A percentile compares a stretch with the other conserved stretches of the same genome.
These are phyloP conservation scores for Panthera leo DNA, from an alignment of 2,113 vertebrate genomes.

Conservation along the genomic window DNA sequence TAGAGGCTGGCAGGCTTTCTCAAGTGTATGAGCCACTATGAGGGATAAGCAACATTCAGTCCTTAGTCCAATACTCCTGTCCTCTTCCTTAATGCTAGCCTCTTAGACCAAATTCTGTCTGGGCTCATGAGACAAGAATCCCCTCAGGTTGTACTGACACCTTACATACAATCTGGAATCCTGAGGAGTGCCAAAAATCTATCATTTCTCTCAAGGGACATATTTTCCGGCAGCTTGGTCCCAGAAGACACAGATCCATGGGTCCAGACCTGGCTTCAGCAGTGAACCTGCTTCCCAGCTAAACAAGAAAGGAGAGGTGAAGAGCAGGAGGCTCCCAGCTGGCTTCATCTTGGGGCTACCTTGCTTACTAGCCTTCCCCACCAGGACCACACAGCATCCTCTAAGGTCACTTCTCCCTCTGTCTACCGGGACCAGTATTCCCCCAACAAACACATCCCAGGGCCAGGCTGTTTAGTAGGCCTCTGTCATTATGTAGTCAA, in stretches of 20 bases:
- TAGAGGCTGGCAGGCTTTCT: background rate
- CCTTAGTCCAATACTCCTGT: background rate
- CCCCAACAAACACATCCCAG: background rate
- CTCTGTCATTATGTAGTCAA: constrained; percentile 41
- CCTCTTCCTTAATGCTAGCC: background rate
- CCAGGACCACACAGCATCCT: background rate
- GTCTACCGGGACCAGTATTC: background rate
- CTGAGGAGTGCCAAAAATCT: background rate
- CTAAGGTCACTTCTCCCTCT: background rate
- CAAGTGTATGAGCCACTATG: background rate
- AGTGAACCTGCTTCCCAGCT: background rate
- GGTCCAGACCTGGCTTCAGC: background rate
- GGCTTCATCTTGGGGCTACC: background rate
- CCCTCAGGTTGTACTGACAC: background rate
- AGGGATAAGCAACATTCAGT: background rate
- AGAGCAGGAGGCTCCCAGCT: background rate
- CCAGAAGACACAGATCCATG: background rate
- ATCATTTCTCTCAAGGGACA: background rate
- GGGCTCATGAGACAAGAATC: background rate
- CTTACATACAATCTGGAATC: background rate
- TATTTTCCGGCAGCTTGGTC: background rate
- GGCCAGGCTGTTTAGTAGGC: background rate
- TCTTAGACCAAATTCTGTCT: background rate
- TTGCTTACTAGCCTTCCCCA: background rate
- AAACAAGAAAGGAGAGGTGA: background rate